Percentiles rank a stretch among this genome's conserved stretches.
Evolutionary conservation across 2,797 vertebrate genomes (phyloP).

Genomic region (Coregonus ussuriensis): DNA sequence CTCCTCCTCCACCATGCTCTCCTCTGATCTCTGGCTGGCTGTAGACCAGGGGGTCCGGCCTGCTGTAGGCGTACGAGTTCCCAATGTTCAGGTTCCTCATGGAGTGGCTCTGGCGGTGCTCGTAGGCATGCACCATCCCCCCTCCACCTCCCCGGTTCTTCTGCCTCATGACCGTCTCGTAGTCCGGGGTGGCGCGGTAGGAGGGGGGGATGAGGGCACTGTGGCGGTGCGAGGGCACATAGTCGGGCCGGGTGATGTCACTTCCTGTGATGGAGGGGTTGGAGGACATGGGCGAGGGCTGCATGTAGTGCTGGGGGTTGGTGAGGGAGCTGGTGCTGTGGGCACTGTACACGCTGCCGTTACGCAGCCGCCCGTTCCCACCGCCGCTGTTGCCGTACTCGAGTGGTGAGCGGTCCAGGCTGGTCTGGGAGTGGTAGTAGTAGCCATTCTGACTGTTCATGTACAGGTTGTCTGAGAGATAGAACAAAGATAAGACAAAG

Average conservation of each 20-base stretch:
- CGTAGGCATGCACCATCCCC: constrained; percentile 81
- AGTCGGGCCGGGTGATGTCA: constrained; percentile 89
- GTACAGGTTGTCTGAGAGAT: constrained; percentile 90
- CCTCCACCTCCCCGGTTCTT: constrained; percentile 74
- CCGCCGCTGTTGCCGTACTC: constrained; percentile 77
- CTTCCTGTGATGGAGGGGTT: constrained; percentile 96
- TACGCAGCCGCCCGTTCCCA: constrained; percentile 81
- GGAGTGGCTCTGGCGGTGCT: constrained; percentile 90
- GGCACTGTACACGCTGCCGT: constrained; percentile 96
- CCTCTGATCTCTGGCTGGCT: constrained; percentile 98
- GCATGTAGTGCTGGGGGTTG: constrained; percentile 91
- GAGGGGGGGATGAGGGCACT: constrained; percentile 95
- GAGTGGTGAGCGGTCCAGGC: constrained; percentile 87
- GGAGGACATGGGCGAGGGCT: constrained; percentile 96
- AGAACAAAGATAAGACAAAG: not conserved
- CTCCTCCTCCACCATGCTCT: constrained; percentile 69
- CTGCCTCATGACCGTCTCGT: constrained; percentile 97
- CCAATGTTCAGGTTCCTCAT: constrained; percentile 95
- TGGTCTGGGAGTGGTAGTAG: constrained; percentile 97
- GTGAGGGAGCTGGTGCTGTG: constrained; percentile 97
- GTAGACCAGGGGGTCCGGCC: constrained; percentile 93
- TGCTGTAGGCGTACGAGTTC: constrained; percentile 92
- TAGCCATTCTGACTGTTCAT: constrained; percentile 94
- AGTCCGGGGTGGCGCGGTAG: constrained; percentile 95
- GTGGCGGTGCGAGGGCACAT: constrained; percentile 89